phyloP scores from a whole-genome alignment of 2,888 invertebrate genomes.

The Heliconius charithonia region DNA sequence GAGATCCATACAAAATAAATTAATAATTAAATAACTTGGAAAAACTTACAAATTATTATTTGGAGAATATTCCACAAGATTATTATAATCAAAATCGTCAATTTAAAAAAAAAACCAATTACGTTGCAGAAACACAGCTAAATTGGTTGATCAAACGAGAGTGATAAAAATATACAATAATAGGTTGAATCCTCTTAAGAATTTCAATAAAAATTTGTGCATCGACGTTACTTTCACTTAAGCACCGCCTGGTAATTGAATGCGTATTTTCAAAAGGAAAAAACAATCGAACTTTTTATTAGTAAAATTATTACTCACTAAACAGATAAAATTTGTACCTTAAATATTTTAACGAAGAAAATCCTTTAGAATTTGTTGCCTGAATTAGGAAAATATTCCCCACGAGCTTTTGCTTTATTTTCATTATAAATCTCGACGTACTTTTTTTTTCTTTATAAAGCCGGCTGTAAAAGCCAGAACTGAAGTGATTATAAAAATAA shows the following conservation, averaged over 20 bases:
- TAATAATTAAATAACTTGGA: neutral
- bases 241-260: constrained; percentile 25
- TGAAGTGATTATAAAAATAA: constrained; percentile 40
- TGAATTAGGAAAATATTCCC: constrained; percentile 14
- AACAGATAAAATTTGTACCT: constrained; percentile 23
- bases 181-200: constrained; percentile 17
- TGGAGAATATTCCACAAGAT: neutral
- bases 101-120: constrained; percentile 1
- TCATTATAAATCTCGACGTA: neutral
- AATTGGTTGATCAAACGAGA: constrained; percentile 13
- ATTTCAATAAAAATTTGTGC: constrained; percentile 22
- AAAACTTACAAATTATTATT: neutral
- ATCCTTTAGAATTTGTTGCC: neutral
- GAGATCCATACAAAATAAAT: constrained; percentile 8
- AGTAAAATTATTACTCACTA: constrained; percentile 21
- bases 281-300: constrained; percentile 22
- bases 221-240: constrained; percentile 18
- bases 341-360: constrained; percentile 27
- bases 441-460: neutral
- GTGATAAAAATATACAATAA: constrained; percentile 20
- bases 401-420: neutral
- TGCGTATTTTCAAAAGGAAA: constrained; percentile 22
- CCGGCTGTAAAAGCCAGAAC: constrained; percentile 21
- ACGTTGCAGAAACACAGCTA: neutral
- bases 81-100: neutral